Conservation (phyloP, 2,113 vertebrate species). For the Eubucco bourcierii region DNA sequence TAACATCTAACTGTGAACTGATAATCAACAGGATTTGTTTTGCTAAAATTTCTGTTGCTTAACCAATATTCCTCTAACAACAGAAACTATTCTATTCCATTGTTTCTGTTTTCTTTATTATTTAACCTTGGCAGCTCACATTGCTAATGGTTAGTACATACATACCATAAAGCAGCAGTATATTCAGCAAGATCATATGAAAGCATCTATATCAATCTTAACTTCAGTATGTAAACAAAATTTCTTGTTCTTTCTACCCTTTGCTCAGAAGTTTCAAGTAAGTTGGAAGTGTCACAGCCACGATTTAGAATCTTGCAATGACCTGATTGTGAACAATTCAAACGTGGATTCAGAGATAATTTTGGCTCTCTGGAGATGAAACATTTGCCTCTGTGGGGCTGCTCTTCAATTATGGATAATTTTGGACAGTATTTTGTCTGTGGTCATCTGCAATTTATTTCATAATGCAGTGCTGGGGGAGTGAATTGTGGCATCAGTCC, state of each 20-base stretch:
- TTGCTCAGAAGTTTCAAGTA: not conserved
- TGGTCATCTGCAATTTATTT: constrained; percentile 3
- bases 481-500: not conserved
- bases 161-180: not conserved
- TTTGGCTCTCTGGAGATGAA: not conserved
- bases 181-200: not conserved
- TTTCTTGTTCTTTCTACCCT: not conserved
- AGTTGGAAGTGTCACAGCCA: not conserved
- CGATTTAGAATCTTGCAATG: not conserved
- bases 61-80: not conserved
- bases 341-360: not conserved
- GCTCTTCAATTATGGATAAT: not conserved
- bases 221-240: not conserved
- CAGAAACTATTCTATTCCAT: not conserved
- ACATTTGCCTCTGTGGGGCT: not conserved
- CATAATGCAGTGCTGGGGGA: not conserved
- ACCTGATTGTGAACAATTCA: not conserved
- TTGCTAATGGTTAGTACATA: not conserved
- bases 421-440: not conserved
- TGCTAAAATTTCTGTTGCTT: not conserved
- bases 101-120: not conserved
- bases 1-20: not conserved
- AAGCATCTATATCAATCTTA: not conserved
- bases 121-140: not conserved
- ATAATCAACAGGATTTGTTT: not conserved